Base-by-base conservation (phyloP, 1,140 invertebrate species). In the Drosophila nannoptera region DNA sequence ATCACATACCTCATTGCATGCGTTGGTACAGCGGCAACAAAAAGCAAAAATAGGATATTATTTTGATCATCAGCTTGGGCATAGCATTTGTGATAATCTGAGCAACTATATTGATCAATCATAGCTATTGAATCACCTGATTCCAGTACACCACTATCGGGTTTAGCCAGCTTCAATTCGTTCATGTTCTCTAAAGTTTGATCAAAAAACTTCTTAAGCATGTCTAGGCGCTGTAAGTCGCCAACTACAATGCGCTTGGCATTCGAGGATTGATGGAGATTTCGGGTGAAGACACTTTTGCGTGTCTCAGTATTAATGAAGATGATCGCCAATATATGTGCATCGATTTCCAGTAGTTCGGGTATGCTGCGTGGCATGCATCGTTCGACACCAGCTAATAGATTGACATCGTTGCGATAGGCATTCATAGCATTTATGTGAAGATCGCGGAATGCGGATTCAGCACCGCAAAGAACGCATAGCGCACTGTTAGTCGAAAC, bases 1-100 rank as follows among this genome's bases (percentile, higher is more conserved):
- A 45, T 7, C 11, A 53, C 66, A 65, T 36, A 88, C 87, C 74
- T 82, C 87, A 88, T 82, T 4, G 87, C 67, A 45, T 87, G 87
- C 12, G 75, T 87, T 5, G 87, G 87, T n/a, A 88, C 73, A 1
- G 83, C 78, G 2, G 87, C 78, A 4, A 87, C 75, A 49, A 88
- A 88, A 2, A 88, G 38, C 0, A 87, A 14, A 14, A 84, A 87
- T n/a, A 88, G 49, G 1, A 87, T 42, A 58, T 88, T 88, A 14
- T 70, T 60, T 7, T 64, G 38, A 0, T 81, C 77, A 73, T 88
- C 87, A 1, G 68, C 70, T 38, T 82, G 68, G 9, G 87, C 80
- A 67, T 73, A 87, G 16, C 83, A 88, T 42, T 88, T 88, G 55
- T 88, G 77, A 43, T 87, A 87, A 33, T 88, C 87, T 6, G 84